phyloP scores from a whole-genome alignment of 2,888 invertebrate genomes.

The Hemistola chrysoprasaria region DNA sequence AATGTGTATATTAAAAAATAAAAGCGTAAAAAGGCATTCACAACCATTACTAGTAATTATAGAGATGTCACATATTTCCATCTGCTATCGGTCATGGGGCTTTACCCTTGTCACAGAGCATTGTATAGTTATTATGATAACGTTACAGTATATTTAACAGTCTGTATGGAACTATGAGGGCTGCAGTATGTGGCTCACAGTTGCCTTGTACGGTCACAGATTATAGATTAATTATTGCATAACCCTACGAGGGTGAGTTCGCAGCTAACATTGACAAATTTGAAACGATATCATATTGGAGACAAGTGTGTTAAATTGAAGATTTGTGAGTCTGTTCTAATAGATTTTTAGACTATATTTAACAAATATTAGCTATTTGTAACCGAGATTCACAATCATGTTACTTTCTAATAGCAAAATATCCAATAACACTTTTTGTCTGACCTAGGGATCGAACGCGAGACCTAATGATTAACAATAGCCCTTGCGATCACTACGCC shows the following conservation, averaged over 20 bases:
- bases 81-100: slow-evolving; percentile 18
- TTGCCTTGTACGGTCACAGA: not conserved
- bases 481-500: too few species aligned
- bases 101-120: slow-evolving; percentile 9
- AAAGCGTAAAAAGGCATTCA: slow-evolving; percentile 9
- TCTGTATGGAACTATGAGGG: too few species aligned
- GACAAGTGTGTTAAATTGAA: slow-evolving; percentile 25
- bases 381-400: too few species aligned
- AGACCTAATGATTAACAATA: too few species aligned
- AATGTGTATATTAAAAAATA: slow-evolving; percentile 3
- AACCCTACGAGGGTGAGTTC: slow-evolving; percentile 37
- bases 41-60: slow-evolving; percentile 40
- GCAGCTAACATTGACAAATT: slow-evolving; percentile 59
- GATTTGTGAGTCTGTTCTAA: slow-evolving; percentile 10
- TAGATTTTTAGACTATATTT: too few species aligned
- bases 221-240: slow-evolving; percentile 9
- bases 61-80: slow-evolving; percentile 62
- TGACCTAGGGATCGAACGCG: too few species aligned
- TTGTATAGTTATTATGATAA: slow-evolving; percentile 1
- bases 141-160: too few species aligned
- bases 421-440: too few species aligned
- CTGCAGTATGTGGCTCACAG: not conserved
- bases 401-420: too few species aligned
- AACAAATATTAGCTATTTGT: too few species aligned
- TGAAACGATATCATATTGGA: slow-evolving; percentile 46